These are phyloP conservation scores for Blastobasis lacticolella DNA, from an alignment of 2,888 invertebrate genomes.

Conservation along the genomic window DNA sequence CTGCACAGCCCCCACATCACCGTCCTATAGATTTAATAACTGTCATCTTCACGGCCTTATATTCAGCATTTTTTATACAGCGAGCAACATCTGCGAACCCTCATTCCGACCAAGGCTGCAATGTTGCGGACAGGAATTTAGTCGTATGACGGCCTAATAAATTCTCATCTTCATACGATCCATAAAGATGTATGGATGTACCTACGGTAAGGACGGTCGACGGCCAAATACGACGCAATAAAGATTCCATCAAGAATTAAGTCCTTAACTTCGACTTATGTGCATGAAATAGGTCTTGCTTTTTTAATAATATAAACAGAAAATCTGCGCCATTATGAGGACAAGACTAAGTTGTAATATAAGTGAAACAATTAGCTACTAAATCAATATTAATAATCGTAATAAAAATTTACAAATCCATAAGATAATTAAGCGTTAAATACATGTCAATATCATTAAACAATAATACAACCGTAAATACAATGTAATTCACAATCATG, in stretches of 20 bases:
- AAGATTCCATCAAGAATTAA: conserved; percentile 26
- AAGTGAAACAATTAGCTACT: too few species aligned
- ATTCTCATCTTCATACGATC: conserved; percentile 48
- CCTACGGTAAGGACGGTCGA: conserved; percentile 15
- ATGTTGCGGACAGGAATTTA: conserved; percentile 46
- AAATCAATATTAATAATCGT: too few species aligned
- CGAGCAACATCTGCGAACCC: conserved; percentile 46
- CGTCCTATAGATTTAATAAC: conserved; percentile 35
- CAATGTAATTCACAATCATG: too few species aligned
- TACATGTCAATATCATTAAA: too few species aligned
- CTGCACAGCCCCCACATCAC: conserved; percentile 4
- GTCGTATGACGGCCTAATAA: conserved; percentile 55
- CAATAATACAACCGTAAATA: too few species aligned
- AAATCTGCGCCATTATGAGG: too few species aligned
- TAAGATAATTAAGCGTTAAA: too few species aligned
- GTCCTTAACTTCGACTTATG: conserved; percentile 8
- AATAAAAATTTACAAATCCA: too few species aligned
- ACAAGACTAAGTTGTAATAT: too few species aligned
- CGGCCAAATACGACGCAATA: conserved; percentile 25
- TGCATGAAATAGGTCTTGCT: not conserved
- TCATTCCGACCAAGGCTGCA: conserved; percentile 42
- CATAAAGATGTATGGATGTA: conserved; percentile 37
- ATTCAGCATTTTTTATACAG: conserved; percentile 34
- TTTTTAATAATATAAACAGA: not conserved
- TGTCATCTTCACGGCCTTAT: conserved; percentile 42